A percentile compares a stretch with the other conserved stretches of the same genome.
These are phyloP conservation scores for Drosophila cognata DNA, from an alignment of 2,888 invertebrate genomes.

Conservation along the genomic window DNA sequence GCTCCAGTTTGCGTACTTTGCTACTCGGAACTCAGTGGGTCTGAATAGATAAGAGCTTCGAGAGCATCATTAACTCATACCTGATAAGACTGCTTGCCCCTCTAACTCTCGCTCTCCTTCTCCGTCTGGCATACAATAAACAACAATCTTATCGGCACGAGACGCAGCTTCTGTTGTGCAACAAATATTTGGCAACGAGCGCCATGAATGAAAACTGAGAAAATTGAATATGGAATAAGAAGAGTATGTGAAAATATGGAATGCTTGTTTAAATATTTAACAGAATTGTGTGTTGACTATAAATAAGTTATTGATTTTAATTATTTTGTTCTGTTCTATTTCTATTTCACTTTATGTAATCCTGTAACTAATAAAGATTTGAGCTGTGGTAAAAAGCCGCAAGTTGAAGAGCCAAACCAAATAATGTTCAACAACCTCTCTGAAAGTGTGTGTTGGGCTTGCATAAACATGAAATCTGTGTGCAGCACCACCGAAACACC, in stretches of 20 bases:
- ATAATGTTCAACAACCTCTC: neutral
- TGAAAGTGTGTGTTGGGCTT: neutral
- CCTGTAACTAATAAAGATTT: constrained; percentile 30
- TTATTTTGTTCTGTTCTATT: neutral
- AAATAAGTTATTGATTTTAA: neutral
- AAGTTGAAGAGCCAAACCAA: constrained; percentile 28
- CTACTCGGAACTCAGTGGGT: neutral
- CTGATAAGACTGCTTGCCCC: constrained; percentile 22
- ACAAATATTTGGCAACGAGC: neutral
- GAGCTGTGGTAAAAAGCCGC: constrained; percentile 16
- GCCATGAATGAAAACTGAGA: neutral
- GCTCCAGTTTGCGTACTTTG: neutral
- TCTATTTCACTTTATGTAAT: neutral
- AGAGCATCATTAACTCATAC: constrained; percentile 10
- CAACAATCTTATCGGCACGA: constrained; percentile 1
- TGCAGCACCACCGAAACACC: neutral
- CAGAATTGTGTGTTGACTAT: neutral
- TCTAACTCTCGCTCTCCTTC: neutral
- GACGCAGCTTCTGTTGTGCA: constrained; percentile 31
- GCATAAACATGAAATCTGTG: neutral
- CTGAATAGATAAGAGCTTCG: constrained; percentile 27
- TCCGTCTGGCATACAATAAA: neutral
- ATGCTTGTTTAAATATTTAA: neutral
- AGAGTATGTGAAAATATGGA: neutral
- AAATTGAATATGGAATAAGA: neutral